phyloP scores from a whole-genome alignment of 1,140 invertebrate species.

The Sycophila sp. region DNA sequence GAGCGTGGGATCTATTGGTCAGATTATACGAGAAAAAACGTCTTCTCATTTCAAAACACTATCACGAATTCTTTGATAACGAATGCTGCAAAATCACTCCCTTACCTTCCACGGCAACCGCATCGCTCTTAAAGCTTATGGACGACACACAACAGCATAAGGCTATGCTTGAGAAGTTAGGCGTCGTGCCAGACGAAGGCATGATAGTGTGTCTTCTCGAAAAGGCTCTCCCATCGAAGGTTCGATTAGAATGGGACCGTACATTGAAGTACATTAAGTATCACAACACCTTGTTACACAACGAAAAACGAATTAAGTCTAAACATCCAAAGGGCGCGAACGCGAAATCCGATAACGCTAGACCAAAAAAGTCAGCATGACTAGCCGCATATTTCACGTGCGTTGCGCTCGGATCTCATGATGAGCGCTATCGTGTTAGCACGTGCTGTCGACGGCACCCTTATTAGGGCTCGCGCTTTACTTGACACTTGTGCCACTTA shows the following conservation, averaged over 20 bases:
- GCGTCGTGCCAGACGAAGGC: background rate
- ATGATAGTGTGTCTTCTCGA: background rate
- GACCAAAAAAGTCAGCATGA: background rate
- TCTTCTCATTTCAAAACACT: constrained; percentile 20
- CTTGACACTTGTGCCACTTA: constrained; percentile 3
- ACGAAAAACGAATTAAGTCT: no score
- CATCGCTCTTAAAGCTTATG: background rate
- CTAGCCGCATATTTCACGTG: background rate
- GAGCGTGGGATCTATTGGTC: constrained; percentile 37
- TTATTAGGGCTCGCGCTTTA: background rate
- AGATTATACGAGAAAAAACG: constrained; percentile 36
- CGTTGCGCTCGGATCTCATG: no score
- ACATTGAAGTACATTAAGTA: background rate
- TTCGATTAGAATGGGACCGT: background rate
- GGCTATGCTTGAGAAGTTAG: background rate
- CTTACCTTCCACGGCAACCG: rapidly evolving
- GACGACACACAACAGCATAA: background rate
- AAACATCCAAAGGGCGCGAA: background rate
- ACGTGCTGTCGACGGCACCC: background rate
- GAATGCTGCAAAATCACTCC: no score
- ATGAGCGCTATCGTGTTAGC: no score
- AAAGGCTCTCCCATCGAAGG: background rate
- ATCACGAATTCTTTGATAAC: background rate
- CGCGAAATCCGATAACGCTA: no score
- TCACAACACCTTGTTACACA: background rate